Conservation (phyloP, 2,113 vertebrate genomes). For the Nothobranchius furzeri region DNA sequence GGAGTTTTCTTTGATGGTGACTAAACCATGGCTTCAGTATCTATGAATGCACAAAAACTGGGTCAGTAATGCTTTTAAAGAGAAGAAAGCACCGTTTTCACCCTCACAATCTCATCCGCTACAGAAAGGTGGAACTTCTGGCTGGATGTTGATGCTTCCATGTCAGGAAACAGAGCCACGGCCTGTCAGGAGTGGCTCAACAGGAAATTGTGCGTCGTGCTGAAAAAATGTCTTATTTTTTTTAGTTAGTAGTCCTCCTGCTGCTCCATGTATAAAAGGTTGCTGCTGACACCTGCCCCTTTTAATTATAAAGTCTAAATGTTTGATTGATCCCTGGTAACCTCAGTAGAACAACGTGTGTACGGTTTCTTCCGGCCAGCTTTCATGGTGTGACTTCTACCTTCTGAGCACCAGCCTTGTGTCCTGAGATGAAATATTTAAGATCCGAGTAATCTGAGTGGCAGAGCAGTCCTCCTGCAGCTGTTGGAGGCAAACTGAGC, state of each 20-base stretch:
- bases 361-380: conserved; percentile 43
- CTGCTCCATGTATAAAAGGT: conserved; percentile 10
- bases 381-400: conserved; percentile 48
- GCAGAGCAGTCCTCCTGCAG: conserved; percentile 47
- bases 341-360: conserved; percentile 19
- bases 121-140: conserved; percentile 17
- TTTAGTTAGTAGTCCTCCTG: conserved; percentile 46
- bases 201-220: conserved; percentile 44
- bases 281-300: conserved; percentile 28
- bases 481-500: conserved; percentile 43
- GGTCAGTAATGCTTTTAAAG: conserved; percentile 15
- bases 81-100: conserved; percentile 32
- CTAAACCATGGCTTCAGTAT: neutral
- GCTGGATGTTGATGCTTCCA: conserved; percentile 51
- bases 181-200: conserved; percentile 37
- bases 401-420: conserved; percentile 35
- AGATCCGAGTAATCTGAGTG: conserved; percentile 58
- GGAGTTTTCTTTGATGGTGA: too few relatives aligned
- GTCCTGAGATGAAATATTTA: conserved; percentile 78
- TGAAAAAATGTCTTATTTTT: conserved; percentile 38
- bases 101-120: conserved; percentile 27
- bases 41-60: neutral
- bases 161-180: conserved; percentile 49
- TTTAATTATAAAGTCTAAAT: conserved; percentile 37
- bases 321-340: conserved; percentile 35